Evolutionary conservation across 2,797 vertebrate species (phyloP).

Genomic region (Hybognathus amarus): DNA sequence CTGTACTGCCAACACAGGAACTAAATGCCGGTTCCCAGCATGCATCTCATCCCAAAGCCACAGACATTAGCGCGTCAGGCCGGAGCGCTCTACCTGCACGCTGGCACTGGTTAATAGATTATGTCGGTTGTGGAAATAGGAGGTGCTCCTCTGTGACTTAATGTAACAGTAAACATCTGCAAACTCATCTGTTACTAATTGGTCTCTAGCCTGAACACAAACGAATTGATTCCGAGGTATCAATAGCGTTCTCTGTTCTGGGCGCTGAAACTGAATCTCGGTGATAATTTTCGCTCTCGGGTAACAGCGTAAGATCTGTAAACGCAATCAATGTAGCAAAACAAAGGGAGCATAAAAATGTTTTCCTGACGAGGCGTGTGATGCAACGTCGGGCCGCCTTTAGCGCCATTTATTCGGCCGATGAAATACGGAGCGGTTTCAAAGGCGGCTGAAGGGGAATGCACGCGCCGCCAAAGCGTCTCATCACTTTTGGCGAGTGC

Average conservation of each 20-base stretch:
- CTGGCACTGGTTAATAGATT: constrained; percentile 42
- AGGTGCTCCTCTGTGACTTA: constrained; percentile 47
- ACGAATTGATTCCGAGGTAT: constrained; percentile 73
- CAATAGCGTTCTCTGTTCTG: constrained; percentile 73
- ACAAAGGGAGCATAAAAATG: constrained; percentile 62
- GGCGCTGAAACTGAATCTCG: constrained; percentile 72
- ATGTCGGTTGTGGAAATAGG: constrained; percentile 57
- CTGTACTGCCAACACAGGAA: constrained; percentile 51
- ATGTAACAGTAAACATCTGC: constrained; percentile 54
- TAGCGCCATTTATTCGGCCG: constrained; percentile 31
- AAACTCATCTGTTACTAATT: constrained; percentile 52
- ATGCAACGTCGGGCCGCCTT: constrained; percentile 3
- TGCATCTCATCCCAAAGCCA: constrained; percentile 41
- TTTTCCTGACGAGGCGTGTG: constrained; percentile 40
- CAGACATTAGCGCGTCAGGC: constrained; percentile 20
- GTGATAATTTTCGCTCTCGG: constrained; percentile 71
- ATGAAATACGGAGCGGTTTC: constrained; percentile 44
- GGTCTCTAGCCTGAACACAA: constrained; percentile 64
- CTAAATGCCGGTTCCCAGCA: constrained; percentile 55
- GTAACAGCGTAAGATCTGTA: constrained; percentile 68
- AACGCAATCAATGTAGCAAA: constrained; percentile 67
- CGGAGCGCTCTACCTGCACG: constrained; percentile 1
- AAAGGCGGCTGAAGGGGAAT: constrained; percentile 65
- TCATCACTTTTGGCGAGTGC: constrained; percentile 87
- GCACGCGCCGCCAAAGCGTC: constrained; percentile 67